phyloP scores from a whole-genome alignment of 2,113 vertebrate species.

The Strix uralensis region DNA sequence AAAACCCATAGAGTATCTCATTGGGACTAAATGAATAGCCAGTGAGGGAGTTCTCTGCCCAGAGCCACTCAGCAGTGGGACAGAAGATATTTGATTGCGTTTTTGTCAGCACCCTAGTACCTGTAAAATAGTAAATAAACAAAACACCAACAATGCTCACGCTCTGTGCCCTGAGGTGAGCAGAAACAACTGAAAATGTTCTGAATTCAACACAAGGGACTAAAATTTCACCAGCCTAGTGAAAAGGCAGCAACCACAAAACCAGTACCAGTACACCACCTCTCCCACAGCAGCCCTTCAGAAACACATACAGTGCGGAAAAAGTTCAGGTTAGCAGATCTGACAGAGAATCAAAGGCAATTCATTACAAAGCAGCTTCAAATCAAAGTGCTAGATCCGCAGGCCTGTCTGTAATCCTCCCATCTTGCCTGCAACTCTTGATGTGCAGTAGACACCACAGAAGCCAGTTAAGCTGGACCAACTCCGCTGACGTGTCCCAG shows the following conservation, averaged over 20 bases:
- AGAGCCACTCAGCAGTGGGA: neutral
- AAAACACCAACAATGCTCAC: neutral
- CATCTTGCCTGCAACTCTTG: conserved; percentile 5
- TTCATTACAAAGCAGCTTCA: conserved; percentile 51
- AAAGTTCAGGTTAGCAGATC: neutral
- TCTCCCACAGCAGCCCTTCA: neutral
- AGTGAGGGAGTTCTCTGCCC: neutral
- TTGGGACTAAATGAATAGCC: neutral
- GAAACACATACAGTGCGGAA: fast-evolving
- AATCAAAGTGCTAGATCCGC: neutral
- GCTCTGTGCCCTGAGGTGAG: neutral
- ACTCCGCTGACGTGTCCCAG: neutral
- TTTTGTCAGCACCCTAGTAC: neutral
- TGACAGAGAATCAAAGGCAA: conserved; percentile 45
- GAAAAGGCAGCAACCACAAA: neutral
- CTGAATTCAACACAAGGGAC: neutral
- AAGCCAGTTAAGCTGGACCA: conserved; percentile 40
- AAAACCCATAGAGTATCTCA: fast-evolving
- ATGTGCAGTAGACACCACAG: neutral
- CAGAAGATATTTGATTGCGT: neutral
- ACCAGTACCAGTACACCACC: neutral
- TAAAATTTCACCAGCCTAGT: neutral
- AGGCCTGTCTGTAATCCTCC: conserved; percentile 36
- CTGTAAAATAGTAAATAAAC: neutral
- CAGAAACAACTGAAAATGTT: neutral